Base-by-base conservation (phyloP, 2,797 vertebrate species). In the Pseudochirops corinnae region DNA sequence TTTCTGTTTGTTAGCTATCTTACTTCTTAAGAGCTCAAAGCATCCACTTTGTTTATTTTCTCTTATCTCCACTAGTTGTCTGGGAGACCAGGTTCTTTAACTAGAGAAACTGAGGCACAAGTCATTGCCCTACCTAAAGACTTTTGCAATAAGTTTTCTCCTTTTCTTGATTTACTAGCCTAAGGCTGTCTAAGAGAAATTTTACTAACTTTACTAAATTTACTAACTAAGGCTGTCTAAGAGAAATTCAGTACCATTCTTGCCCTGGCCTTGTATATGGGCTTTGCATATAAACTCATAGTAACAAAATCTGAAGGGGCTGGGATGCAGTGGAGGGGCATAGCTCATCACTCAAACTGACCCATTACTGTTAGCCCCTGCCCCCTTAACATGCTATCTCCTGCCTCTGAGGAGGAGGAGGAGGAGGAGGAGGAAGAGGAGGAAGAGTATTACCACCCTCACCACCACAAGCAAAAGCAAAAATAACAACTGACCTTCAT, bases 1-100 rank as follows among this genome's bases (percentile, higher is more conserved):
- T 96, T 96, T 94, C 56, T 94, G 92, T 93, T 94, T 95, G 92
- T 87, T 82, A 90, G 92, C 2, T 14, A 58, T 93, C 91, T 95
- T 97, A 94, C 90, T 93, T 39, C 60, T 55, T 50, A 94, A 91
- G 33, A 93, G 6, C 87, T 96, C 46, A 94, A 93, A 94, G 87
- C 46, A 55, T 92, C 33, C 96, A 55, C 67, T 33, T 4, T n/a
- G 58, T 91, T 94, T 60, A 67, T 94, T 82, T 55, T 39, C 39
- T 39, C 62, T 96, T 91, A 57, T 29, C 90, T 97, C 94, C 57
- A 62, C 55, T 90, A 62, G 93, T 26, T 95, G 50, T 93, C 14
- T 33, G 33, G 56, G 56, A 28, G 50, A 50, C 39, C 92, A 93
- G 90, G 46, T 67, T 93, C 96, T 93, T 91, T 67, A 24, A 91